Conservation (phyloP, 2,888 invertebrate genomes). For the Prostheceraeus crozeri region DNA sequence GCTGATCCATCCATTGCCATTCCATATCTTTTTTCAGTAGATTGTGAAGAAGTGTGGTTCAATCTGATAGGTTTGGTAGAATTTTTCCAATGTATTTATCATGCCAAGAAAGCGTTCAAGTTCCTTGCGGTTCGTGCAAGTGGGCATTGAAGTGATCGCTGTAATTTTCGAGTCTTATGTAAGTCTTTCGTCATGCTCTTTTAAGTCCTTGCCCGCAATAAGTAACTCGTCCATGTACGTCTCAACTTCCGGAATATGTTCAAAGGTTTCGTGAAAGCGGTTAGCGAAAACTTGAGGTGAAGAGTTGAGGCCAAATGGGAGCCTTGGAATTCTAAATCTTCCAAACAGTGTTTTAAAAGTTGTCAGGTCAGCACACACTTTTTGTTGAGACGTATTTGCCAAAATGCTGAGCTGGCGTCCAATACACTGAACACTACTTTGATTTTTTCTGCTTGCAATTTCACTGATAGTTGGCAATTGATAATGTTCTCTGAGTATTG, state of each 20-base stretch:
- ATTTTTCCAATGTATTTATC: too few species aligned
- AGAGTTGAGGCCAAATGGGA: constrained; percentile 38
- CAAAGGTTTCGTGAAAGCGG: constrained; percentile 38
- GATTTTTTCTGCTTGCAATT: constrained; percentile 40
- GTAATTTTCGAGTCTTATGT: too few species aligned
- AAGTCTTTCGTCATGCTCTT: constrained; percentile 27
- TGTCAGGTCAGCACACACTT: constrained; percentile 24
- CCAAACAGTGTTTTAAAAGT: constrained; percentile 41
- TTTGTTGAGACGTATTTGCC: constrained; percentile 40
- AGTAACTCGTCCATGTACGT: constrained; percentile 39
- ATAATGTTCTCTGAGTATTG: constrained; percentile 41
- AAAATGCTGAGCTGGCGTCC: constrained; percentile 42
- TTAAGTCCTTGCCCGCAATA: constrained; percentile 31
- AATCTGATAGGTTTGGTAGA: too few species aligned
- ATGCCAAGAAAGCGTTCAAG: too few species aligned
- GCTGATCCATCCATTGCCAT: too few species aligned
- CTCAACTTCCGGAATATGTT: constrained; percentile 36
- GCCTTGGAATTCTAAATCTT: constrained; percentile 34
- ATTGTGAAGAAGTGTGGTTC: too few species aligned
- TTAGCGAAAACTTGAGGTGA: constrained; percentile 37
- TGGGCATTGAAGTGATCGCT: too few species aligned
- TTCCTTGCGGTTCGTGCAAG: too few species aligned
- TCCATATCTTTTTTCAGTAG: too few species aligned
- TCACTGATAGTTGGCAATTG: constrained; percentile 42
- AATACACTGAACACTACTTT: constrained; percentile 40